phyloP scores from a whole-genome alignment of 2,888 invertebrate species.

The Drosophila lutescens region DNA sequence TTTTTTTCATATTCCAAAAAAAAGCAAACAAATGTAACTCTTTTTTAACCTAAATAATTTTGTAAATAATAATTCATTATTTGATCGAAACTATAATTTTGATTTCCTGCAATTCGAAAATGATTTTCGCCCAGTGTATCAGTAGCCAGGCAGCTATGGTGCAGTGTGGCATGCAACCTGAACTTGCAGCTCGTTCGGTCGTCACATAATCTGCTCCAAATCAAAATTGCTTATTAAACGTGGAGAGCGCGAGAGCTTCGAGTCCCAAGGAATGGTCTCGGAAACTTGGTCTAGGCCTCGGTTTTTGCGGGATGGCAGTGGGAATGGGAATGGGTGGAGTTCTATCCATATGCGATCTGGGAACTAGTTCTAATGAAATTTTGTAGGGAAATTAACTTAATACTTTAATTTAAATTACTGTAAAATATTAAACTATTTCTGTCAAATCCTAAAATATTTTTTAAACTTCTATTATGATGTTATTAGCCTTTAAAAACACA shows the following conservation, averaged over 20 bases:
- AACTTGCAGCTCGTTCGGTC: conserved; percentile 62
- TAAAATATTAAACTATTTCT: too few relatives aligned
- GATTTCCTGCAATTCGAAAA: too few relatives aligned
- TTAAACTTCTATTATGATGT: too few relatives aligned
- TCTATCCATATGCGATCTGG: background rate
- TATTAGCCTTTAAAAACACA: too few relatives aligned
- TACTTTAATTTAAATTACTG: too few relatives aligned
- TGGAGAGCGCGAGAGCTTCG: conserved; percentile 43
- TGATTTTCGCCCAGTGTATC: conserved; percentile 4
- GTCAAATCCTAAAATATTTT: too few relatives aligned
- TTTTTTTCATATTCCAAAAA: too few relatives aligned
- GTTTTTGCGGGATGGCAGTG: background rate
- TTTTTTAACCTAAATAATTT: too few relatives aligned
- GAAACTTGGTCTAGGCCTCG: conserved; percentile 12
- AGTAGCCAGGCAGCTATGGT: conserved; percentile 2
- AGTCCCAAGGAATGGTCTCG: conserved; percentile 17
- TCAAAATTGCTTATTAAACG: conserved; percentile 83
- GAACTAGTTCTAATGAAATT: conserved; percentile 15
- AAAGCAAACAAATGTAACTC: too few relatives aligned
- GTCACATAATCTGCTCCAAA: conserved; percentile 82
- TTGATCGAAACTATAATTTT: too few relatives aligned
- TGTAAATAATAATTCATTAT: too few relatives aligned
- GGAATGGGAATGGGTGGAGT: conserved; percentile 1
- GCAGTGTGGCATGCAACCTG: conserved; percentile 63
- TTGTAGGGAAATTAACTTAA: too few relatives aligned